A percentile compares a stretch with the other conserved stretches of the same genome.
Evolutionary conservation across 2,888 invertebrate genomes (phyloP).

Genomic region (Epiblema foenella): DNA sequence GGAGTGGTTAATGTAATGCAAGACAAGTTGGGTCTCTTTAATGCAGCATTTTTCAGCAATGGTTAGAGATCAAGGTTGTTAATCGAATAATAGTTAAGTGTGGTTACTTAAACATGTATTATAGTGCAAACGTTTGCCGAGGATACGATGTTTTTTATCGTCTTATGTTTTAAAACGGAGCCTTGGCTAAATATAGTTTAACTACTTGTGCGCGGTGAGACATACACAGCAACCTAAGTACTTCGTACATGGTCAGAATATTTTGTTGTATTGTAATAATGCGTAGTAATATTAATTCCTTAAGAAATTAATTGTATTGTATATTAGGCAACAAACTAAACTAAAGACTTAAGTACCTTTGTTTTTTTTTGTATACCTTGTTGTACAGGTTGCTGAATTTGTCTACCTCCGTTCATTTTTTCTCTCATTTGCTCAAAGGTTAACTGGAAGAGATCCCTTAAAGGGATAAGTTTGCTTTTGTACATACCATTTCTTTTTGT

Average conservation of each 20-base stretch:
- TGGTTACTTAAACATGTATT: constrained; percentile 39
- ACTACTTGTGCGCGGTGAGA: constrained; percentile 12
- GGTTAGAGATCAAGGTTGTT: constrained; percentile 80
- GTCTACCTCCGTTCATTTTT: no score
- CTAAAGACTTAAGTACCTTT: no score
- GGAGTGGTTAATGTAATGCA: constrained; percentile 55
- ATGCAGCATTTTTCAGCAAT: constrained; percentile 83
- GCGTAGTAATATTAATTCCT: no score
- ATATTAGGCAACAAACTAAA: no score
- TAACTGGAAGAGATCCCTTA: no score
- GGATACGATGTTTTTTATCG: constrained; percentile 6
- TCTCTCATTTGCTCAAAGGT: no score
- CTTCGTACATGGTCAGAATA: not conserved
- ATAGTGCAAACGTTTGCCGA: constrained; percentile 21
- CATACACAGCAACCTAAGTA: constrained; percentile 9
- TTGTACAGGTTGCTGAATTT: no score
- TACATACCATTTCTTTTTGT: no score
- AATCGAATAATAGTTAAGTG: constrained; percentile 48
- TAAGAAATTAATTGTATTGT: no score
- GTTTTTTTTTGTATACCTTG: no score
- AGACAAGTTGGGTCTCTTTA: constrained; percentile 77
- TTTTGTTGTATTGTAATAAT: not conserved
- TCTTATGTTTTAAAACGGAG: constrained; percentile 9
- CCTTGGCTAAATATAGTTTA: constrained; percentile 21
- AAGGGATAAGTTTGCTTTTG: no score